Base-by-base conservation (phyloP, 53 echinoderm and acorn worm genomes). In the Arbacia lixula region DNA sequence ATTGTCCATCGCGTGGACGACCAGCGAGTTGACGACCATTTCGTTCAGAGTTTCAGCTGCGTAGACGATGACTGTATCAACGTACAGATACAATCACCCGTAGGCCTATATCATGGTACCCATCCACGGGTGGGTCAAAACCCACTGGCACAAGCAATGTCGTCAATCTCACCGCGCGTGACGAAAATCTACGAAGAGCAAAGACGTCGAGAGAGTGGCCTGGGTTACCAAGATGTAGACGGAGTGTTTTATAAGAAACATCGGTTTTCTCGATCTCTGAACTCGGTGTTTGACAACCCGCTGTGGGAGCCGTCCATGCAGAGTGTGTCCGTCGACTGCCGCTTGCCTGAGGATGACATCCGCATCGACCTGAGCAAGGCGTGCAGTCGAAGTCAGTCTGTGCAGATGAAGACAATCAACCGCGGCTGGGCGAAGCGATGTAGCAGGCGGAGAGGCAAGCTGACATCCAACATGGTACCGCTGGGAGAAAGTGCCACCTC, bases 141-240 rank as follows among this genome's bases (percentile, higher is more conserved):
- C 60, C 83, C 65, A 26, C 50, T 46, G 17, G 51, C 42, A 30
- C 43, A 62, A 37, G 65, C 83, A 11, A 64, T 83, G 43, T 62
- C 65, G 21, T 20, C 83, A 16, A 28, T 69, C 69, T 35, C 69
- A 14, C 42, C 69, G 27, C 25, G 36, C 20, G 26, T 40, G 69
- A 41, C 43, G 46, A 43, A 69, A 12, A 43, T 42, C 14, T 1
- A 11, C 42, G 43, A 25, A 33, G 43, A 16, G 12, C 12, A 21
- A 1, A 40, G 26, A 12, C 25, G 4, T 0, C 25, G 24, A 21
- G 43, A 69, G 21, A 24, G 27, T 6, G 26, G 2, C 12, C 41
- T 14, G 16, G 3, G 12, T 16, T 19, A 43, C 27, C 69, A 14
- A 14, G 12, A 26, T 11, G 26, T 69, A 40, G 43, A 69, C 20